These are phyloP conservation scores for Stegodyphus dumicola DNA, from an alignment of 1,140 invertebrate genomes.

Conservation along the genomic window DNA sequence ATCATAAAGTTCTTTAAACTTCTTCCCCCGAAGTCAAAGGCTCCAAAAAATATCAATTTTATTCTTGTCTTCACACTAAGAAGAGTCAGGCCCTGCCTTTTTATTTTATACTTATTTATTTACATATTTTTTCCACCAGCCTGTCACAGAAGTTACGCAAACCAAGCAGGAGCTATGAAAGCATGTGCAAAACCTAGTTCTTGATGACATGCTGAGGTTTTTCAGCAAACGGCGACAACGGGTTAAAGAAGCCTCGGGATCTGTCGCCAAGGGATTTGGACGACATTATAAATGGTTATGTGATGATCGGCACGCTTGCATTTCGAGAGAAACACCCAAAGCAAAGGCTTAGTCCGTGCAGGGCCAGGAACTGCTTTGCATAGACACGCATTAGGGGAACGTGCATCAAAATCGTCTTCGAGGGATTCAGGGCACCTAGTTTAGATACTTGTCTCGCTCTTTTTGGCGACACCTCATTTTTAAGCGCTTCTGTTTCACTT, in stretches of 20 bases:
- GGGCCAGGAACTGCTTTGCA: conserved; percentile 33
- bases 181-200: not conserved
- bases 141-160: not conserved
- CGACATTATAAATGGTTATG: conserved; percentile 55
- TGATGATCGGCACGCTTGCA: conserved; percentile 24
- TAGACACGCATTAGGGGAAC: conserved; percentile 35
- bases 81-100: conserved; percentile 21
- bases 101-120: conserved; percentile 30
- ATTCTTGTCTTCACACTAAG: conserved; percentile 33
- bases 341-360: conserved; percentile 36
- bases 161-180: not conserved
- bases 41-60: conserved; percentile 52
- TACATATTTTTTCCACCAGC: conserved; percentile 5
- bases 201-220: conserved; percentile 25
- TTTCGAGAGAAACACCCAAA: conserved; percentile 23
- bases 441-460: conserved; percentile 4
- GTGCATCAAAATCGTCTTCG: not conserved
- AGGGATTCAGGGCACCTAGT: not conserved
- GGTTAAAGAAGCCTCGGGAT: conserved; percentile 32
- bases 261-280: conserved; percentile 34
- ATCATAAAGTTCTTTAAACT: conserved; percentile 28
- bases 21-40: conserved; percentile 35
- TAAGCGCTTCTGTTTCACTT: too few species aligned
- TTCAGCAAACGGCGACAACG: conserved; percentile 12
- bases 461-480: not conserved